These are phyloP conservation scores for Lampris megalopsis DNA, from an alignment of 2,113 vertebrate species.

Conservation along the genomic window DNA sequence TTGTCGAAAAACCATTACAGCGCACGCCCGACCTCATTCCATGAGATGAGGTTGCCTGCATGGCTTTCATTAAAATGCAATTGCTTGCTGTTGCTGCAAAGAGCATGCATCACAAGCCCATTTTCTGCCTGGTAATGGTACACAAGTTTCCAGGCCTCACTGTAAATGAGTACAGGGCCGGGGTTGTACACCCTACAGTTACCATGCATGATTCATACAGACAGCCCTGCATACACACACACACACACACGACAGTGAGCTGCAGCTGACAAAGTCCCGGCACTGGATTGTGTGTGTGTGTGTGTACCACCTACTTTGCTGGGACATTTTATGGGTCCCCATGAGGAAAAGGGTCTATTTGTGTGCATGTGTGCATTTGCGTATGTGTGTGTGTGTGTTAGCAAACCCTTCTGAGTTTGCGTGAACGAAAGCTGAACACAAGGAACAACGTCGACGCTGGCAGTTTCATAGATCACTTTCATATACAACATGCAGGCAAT, in stretches of 20 bases:
- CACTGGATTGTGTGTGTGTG: not conserved
- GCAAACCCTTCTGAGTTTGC: not conserved
- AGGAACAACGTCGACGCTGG: not conserved
- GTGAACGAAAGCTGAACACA: not conserved
- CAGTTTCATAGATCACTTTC: not conserved
- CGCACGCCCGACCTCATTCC: not conserved
- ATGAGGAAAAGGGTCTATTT: no score
- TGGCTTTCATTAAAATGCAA: not conserved
- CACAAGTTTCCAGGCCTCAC: not conserved
- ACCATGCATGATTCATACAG: conserved; percentile 14
- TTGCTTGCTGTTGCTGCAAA: not conserved
- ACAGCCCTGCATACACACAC: not conserved
- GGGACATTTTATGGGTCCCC: no score
- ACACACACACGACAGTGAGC: not conserved
- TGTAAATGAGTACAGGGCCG: not conserved
- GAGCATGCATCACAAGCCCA: not conserved
- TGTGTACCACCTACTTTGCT: not conserved
- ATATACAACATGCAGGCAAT: conserved; percentile 16
- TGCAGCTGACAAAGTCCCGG: not conserved
- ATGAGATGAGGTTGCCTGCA: not conserved
- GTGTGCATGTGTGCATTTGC: no score
- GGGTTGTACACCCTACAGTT: not conserved
- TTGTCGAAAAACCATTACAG: not conserved
- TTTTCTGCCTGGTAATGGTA: not conserved
- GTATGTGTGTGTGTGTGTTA: not conserved